Evolutionary conservation across 1,140 invertebrate genomes (phyloP).

Genomic region (Diuraphis noxia): DNA sequence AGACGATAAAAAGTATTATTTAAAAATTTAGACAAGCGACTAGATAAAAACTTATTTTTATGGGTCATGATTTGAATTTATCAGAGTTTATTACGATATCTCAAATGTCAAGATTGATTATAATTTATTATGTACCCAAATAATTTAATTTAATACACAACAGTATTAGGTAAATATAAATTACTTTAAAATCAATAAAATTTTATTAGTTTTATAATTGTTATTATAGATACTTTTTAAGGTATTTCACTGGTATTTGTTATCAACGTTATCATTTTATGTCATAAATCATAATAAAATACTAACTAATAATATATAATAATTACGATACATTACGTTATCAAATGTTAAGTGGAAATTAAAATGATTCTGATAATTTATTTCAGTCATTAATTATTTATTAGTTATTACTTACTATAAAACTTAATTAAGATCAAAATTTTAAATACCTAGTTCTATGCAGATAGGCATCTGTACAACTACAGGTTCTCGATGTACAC

Average conservation of each 20-base stretch:
- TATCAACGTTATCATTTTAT: neutral
- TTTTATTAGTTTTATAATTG: neutral
- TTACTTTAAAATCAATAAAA: neutral
- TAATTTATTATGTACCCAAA: neutral
- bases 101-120: neutral
- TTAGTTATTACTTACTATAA: neutral
- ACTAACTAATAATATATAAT: neutral
- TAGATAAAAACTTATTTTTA: neutral
- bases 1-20: neutral
- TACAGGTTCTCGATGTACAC: neutral
- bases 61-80: neutral
- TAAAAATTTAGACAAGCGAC: neutral
- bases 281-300: conserved; percentile 1
- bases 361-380: neutral
- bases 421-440: neutral
- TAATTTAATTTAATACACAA: neutral
- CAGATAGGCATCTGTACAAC: neutral
- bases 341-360: neutral
- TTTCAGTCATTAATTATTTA: neutral
- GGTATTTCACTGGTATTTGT: too few species aligned
- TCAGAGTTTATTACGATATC: neutral
- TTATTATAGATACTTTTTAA: neutral
- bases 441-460: neutral
- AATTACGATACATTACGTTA: neutral
- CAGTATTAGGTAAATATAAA: neutral